Base-by-base conservation (phyloP, 1,140 invertebrate species). In the Calosoma granatense region DNA sequence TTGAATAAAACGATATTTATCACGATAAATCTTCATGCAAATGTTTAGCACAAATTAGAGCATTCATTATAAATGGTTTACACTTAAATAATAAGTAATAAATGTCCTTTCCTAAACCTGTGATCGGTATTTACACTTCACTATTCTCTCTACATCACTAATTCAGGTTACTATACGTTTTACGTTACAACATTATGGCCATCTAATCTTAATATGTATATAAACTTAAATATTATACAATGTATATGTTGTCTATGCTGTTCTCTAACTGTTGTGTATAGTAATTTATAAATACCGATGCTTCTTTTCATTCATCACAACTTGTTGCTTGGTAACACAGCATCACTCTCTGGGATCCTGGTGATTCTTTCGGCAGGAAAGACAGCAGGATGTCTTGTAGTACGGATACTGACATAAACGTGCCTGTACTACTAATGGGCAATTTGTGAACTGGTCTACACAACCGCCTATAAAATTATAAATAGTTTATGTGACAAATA, bases 381-480 rank as follows among this genome's bases (percentile, higher is more conserved):
- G 66, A 69, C 90, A 93, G 65, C 90, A 93, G 51, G 85, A 84
- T 30, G 78, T 78, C 23, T 80, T 79, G 70, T 92, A 92, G 71
- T 87, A 91, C 56, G 83, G 81, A 67, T 90, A 90, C 64, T 80
- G 81, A 70, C 90, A 93, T 0, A 92, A 78, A 41, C 87, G 76
- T 9, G 87, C 86, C 70, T 89, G 84, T 0, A 85, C 81, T 0
- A 90, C 88, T 59, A 90, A 74, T 55, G 80, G 76, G 67, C 90
- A 93, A 67, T 87, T 87, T 11, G 72, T 63, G 60, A 87, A 80
- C 63, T 78, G 83, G 67, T 94, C 89, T 47, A 77, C 74, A 64
- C 90, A 94, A 43, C 69, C 75, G 58, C 63, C 69, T 71, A 56
- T 20, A 68, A 69, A 36, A 61, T n/a, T n/a, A n/a, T n/a, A 12